Evolutionary conservation across 1,140 invertebrate species (phyloP), one percentile per base, ranked within the genome.

Genomic region (Drosophila ficusphila): DNA sequence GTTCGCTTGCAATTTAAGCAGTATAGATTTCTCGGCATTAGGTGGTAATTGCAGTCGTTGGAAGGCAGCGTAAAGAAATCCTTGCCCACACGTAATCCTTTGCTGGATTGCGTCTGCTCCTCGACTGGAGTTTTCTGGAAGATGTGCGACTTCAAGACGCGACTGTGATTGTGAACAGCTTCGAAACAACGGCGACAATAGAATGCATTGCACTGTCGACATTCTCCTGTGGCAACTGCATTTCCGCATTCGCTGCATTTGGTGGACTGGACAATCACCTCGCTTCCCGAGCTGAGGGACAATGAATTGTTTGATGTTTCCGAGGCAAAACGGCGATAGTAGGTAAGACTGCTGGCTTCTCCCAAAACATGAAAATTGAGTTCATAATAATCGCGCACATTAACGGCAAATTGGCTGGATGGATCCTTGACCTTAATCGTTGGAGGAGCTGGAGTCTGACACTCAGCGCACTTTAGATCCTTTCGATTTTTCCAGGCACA

Each of bases 301-400:
- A 76, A 14, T 4, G 68, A 62, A 1, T 73, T 72, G 39, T 76
- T 79, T 1, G 64, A 34, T 9, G 69, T 46, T 2, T 49, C 44
- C 25, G n/a, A n/a, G 14, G 51, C 39, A 7, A 67, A 53, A 5
- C 58, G 58, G 2, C 34, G 47, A 39, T 61, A 67, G 14, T 48
- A 68, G 0, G 23, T 31, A 5, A 76, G 14, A 9, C 70, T 53
- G 16, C 51, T 46, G 0, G 54, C 8, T 38, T 72, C 54, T 8
- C 90, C 90, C 41, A 90, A 14, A 18, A 88, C 52, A 51, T 77
- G 75, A 23, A 90, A 90, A 49, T 85, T 81, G 4, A 90, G 60
- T 29, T 90, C 79, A 12, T 78, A 90, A 12, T 46, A 71, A 23
- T 88, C 76, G 4, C 73, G 53, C 12, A 75, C 39, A 29, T 62